Evolutionary conservation across 1,140 invertebrate genomes (phyloP).

Genomic region (Ruditapes philippinarum): DNA sequence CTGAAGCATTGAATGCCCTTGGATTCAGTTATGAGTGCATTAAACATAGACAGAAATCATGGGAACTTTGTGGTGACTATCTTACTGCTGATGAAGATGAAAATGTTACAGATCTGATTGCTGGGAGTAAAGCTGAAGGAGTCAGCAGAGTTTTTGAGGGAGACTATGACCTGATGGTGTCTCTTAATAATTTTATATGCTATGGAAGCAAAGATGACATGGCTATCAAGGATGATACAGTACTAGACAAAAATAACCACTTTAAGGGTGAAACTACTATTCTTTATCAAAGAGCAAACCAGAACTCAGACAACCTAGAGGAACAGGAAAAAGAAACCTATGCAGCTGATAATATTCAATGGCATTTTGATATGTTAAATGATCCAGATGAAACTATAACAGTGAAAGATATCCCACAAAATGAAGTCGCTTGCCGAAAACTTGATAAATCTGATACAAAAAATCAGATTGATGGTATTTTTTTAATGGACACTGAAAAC

Average conservation of each 20-base stretch:
- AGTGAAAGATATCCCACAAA: neutral
- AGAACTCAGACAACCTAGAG: neutral
- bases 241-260: too few species aligned
- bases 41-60: neutral
- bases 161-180: conserved; percentile 10
- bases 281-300: neutral
- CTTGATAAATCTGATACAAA: neutral
- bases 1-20: neutral
- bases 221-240: neutral
- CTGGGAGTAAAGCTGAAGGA: conserved; percentile 10
- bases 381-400: neutral
- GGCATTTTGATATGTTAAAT: neutral
- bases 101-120: neutral
- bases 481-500: neutral
- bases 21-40: neutral
- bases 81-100: neutral
- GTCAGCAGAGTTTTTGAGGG: neutral
- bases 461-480: neutral
- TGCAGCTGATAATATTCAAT: neutral
- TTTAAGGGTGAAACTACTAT: neutral
- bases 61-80: neutral
- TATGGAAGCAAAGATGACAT: neutral
- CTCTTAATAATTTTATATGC: neutral
- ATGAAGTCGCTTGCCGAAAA: neutral
- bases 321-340: neutral